These are phyloP conservation scores for Xanthostigma xanthostigma DNA, from an alignment of 2,888 invertebrate species.

Conservation along the genomic window DNA sequence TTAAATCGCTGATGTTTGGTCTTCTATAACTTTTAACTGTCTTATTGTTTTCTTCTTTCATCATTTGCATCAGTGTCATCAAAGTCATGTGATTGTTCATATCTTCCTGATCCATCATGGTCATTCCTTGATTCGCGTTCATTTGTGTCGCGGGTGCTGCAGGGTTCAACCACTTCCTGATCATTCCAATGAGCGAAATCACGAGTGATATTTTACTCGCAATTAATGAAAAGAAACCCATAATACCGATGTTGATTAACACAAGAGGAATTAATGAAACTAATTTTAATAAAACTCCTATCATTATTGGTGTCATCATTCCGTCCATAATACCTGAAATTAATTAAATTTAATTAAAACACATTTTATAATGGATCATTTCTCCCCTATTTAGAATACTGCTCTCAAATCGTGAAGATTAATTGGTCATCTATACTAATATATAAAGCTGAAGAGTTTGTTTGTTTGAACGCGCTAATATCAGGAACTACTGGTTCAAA, in stretches of 20 bases:
- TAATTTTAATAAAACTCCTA: conserved; percentile 22
- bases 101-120: neutral
- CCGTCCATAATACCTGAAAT: conserved; percentile 18
- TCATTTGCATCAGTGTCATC: neutral
- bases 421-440: too few species aligned
- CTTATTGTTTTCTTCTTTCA: too few species aligned
- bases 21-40: too few species aligned
- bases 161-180: conserved; percentile 11
- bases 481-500: too few species aligned
- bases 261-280: conserved; percentile 20
- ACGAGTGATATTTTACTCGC: conserved; percentile 21
- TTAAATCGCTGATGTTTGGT: too few species aligned
- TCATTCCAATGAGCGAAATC: conserved; percentile 18
- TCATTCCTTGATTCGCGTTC: conserved; percentile 1
- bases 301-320: conserved; percentile 19
- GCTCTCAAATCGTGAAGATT: neutral
- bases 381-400: neutral
- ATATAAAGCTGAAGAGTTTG: too few species aligned
- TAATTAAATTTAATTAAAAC: conserved; percentile 14
- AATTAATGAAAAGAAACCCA: conserved; percentile 21
- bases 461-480: too few species aligned
- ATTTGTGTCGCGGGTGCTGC: conserved; percentile 1
- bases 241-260: conserved; percentile 20
- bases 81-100: conserved; percentile 8
- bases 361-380: neutral